phyloP scores from a whole-genome alignment of 2,888 invertebrate species.

The Drosophila helvetica region DNA sequence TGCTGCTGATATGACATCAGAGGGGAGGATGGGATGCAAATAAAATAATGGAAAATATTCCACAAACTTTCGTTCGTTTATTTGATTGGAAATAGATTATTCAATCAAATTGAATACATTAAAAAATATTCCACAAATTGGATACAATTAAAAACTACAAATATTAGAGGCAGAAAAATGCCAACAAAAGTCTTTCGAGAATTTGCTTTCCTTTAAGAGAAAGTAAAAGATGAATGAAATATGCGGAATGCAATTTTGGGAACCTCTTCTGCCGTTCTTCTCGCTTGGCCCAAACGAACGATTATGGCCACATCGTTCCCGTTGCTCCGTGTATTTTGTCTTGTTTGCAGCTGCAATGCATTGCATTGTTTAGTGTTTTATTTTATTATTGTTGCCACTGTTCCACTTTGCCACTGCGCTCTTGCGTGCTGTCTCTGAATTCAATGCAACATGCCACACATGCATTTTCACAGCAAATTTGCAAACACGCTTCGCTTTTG shows the following conservation, averaged over 20 bases:
- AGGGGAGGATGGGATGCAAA: not conserved
- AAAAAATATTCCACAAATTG: not conserved
- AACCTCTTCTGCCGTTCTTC: not conserved
- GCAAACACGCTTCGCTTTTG: slow-evolving; percentile 48
- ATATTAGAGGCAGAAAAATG: not conserved
- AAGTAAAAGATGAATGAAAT: not conserved
- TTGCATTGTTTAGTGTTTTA: slow-evolving; percentile 42
- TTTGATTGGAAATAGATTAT: not conserved
- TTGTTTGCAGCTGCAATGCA: slow-evolving; percentile 7
- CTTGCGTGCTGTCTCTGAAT: slow-evolving; percentile 57
- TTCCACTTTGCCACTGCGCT: too few species aligned
- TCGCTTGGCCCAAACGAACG: not conserved
- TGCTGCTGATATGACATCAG: slow-evolving; percentile 33
- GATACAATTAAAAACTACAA: not conserved
- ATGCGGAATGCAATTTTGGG: too few species aligned
- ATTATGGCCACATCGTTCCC: slow-evolving; percentile 2
- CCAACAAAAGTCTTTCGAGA: too few species aligned
- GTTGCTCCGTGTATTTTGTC: slow-evolving; percentile 14
- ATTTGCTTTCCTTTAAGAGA: too few species aligned
- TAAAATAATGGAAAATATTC: not conserved
- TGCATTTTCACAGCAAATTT: slow-evolving; percentile 74
- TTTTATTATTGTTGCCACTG: slow-evolving; percentile 40
- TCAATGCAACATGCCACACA: slow-evolving; percentile 73
- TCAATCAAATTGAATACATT: not conserved
- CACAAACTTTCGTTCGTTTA: not conserved